Evolutionary conservation across 1,140 invertebrate genomes (phyloP).

Genomic region (Daktulosphaira vitifoliae): DNA sequence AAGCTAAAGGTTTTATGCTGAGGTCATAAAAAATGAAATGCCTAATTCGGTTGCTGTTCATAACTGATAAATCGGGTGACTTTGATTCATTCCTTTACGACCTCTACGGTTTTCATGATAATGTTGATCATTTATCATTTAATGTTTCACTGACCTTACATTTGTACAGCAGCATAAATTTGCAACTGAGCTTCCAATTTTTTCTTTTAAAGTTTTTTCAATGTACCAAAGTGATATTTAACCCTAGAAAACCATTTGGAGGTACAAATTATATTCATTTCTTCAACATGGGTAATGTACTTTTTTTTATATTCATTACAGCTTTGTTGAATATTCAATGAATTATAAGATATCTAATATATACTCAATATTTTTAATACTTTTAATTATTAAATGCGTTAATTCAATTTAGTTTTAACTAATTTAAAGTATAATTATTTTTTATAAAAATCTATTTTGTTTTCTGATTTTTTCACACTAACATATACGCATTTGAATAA

Average conservation of each 20-base stretch:
- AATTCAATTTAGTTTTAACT: too few species aligned
- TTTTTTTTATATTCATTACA: neutral
- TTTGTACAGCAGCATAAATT: constrained; percentile 26
- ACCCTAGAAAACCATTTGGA: too few species aligned
- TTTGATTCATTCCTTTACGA: constrained; percentile 28
- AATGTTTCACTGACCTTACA: constrained; percentile 17
- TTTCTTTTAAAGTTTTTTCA: neutral
- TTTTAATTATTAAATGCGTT: too few species aligned
- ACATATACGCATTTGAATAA: too few species aligned
- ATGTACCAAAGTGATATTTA: constrained; percentile 11
- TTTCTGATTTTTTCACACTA: too few species aligned
- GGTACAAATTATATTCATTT: neutral
- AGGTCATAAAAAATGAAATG: constrained; percentile 26
- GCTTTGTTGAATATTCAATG: too few species aligned
- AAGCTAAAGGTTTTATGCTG: constrained; percentile 8
- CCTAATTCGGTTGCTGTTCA: constrained; percentile 1
- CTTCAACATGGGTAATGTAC: constrained; percentile 17
- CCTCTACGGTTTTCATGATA: constrained; percentile 24
- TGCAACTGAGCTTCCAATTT: neutral
- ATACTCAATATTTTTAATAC: too few species aligned
- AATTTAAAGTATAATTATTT: too few species aligned
- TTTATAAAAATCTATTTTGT: too few species aligned
- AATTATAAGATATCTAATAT: too few species aligned
- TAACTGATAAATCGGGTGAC: constrained; percentile 33
- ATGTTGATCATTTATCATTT: constrained; percentile 20